Base-by-base conservation (phyloP, 2,113 vertebrate species). In the Theropithecus gelada region DNA sequence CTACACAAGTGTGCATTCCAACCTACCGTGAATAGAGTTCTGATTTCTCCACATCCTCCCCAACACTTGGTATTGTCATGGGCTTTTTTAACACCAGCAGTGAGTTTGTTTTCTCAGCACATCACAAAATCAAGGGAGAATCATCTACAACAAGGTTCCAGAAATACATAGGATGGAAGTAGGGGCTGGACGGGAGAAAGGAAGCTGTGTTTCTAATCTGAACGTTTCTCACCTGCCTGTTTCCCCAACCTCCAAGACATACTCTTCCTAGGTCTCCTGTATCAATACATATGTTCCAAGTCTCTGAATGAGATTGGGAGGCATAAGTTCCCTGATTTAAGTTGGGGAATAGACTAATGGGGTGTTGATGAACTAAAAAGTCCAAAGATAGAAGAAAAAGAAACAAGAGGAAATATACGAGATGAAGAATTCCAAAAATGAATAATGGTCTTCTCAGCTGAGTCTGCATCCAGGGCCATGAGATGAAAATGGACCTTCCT, bases 401-500 rank as follows among this genome's bases (percentile, higher is more conserved):
- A 66, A 70, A n/a, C 0, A 6, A 87, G 23, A 78, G 52, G 32
- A 52, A 79, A 45, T 40, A 61, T 6, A 5, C 12, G 35, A 11
- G 17, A 23, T 40, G 57, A 78, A 82, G 8, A 22, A 52, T 50
- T n/a, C 12, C 52, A 40, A 32, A 38, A 12, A 17, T 6, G 32
- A 91, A 66, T 43, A 55, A 13, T 2, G 43, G 7, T 22, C 48
- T 86, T 48, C 8, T 45, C 0, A 13, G 32, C 13, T 18, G 20
- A 14, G 9, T 14, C 8, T 92, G 45, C 20, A 20, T 50, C 11
- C 38, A 17, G 4, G 6, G 20, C 1, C 3, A 11, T 35, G 25
- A 32, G 45, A 45, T 0, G 8, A 55, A 38, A 45, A 3, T 3
- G 1, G 16, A 35, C 8, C 2, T 76, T 85, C 68, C 1, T n/a